These are phyloP conservation scores for Pyrochroa serraticornis DNA, from an alignment of 2,888 invertebrate genomes.

Conservation along the genomic window DNA sequence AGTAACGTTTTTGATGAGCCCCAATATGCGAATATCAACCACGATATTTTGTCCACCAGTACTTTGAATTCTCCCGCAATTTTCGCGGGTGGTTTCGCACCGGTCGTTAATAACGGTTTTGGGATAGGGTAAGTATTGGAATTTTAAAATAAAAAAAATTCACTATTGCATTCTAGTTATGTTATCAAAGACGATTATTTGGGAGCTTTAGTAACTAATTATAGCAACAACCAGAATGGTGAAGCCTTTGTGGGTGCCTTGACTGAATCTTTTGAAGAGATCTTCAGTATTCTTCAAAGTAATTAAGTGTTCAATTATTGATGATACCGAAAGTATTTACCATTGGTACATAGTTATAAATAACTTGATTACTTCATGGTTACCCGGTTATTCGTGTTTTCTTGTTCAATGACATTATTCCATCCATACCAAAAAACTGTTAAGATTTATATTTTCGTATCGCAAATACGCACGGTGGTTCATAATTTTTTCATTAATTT, in stretches of 20 bases:
- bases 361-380: too few relatives aligned
- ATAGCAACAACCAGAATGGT: constrained; percentile 73
- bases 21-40: constrained; percentile 80
- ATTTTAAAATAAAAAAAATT: background rate
- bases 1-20: constrained; percentile 76
- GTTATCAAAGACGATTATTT: constrained; percentile 81
- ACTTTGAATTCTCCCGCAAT: constrained; percentile 88
- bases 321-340: background rate
- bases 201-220: constrained; percentile 84
- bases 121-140: constrained; percentile 80
- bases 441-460: too few relatives aligned
- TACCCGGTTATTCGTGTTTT: too few relatives aligned
- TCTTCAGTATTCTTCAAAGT: constrained; percentile 53
- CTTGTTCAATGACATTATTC: too few relatives aligned
- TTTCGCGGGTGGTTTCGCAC: constrained; percentile 91
- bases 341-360: too few relatives aligned
- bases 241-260: constrained; percentile 74
- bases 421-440: too few relatives aligned
- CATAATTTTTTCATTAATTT: too few relatives aligned
- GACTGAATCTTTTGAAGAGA: constrained; percentile 73
- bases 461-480: too few relatives aligned
- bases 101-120: constrained; percentile 87
- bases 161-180: constrained; percentile 68
- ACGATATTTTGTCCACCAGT: constrained; percentile 93
- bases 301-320: background rate